These are phyloP conservation scores for Diuraphis noxia DNA, from an alignment of 1,140 invertebrate species.

Conservation along the genomic window DNA sequence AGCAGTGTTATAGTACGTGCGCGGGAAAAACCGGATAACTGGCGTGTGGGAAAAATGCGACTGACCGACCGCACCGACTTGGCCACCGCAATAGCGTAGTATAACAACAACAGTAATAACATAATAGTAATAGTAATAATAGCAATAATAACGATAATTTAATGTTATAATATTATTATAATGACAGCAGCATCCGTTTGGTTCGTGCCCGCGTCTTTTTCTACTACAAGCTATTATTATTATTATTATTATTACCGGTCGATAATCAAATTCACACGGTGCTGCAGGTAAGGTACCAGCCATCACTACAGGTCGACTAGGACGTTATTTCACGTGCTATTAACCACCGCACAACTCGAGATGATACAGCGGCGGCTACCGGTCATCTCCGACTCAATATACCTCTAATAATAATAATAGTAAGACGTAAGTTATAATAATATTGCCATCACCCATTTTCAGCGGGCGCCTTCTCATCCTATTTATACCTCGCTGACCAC, in stretches of 20 bases:
- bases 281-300: neutral
- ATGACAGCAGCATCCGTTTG: constrained; percentile 19
- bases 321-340: constrained; percentile 33
- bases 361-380: neutral
- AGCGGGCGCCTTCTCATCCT: neutral
- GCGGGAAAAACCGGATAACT: neutral
- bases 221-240: neutral
- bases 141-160: constrained; percentile 26
- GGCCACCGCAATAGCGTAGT: neutral
- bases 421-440: neutral
- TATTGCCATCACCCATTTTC: neutral
- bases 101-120: neutral
- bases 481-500: neutral
- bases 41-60: constrained; percentile 25
- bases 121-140: constrained; percentile 1
- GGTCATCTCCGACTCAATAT: neutral
- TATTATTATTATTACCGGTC: neutral
- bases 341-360: constrained; percentile 12
- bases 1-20: neutral
- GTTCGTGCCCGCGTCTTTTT: constrained; percentile 8
- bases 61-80: neutral
- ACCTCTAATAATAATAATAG: neutral
- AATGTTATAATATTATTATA: constrained; percentile 17
- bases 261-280: constrained; percentile 40
- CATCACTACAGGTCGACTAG: no score